These are phyloP conservation scores for Apocheima hispidaria DNA, from an alignment of 2,888 invertebrate genomes.

Conservation along the genomic window DNA sequence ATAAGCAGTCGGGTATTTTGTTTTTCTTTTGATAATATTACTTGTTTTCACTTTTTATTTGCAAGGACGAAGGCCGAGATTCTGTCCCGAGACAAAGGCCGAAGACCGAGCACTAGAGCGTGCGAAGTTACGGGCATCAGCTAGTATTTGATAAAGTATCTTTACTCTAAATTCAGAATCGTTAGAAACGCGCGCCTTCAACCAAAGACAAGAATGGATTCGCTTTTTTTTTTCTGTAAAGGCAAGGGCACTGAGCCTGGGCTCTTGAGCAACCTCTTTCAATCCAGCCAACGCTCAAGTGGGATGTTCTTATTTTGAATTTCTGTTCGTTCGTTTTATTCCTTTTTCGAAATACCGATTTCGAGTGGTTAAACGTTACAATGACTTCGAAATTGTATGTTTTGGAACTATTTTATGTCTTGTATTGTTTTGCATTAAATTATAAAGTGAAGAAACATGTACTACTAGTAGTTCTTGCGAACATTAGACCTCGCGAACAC, in stretches of 20 bases:
- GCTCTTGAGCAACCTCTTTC: conserved; percentile 61
- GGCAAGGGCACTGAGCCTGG: conserved; percentile 49
- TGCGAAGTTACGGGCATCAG: too few species aligned
- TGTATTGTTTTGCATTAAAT: neutral
- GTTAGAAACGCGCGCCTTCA: conserved; percentile 36
- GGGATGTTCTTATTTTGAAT: conserved; percentile 70
- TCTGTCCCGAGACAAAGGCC: too few species aligned
- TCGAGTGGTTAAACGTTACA: conserved; percentile 27
- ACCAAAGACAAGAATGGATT: conserved; percentile 38
- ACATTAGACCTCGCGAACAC: too few species aligned
- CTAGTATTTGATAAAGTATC: too few species aligned
- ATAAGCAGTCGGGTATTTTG: too few species aligned
- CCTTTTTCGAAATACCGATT: conserved; percentile 23
- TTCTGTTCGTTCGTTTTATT: conserved; percentile 53
- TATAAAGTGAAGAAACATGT: too few species aligned
- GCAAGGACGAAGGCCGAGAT: too few species aligned
- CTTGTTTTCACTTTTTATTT: too few species aligned
- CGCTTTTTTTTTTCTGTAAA: conserved; percentile 44
- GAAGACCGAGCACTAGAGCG: too few species aligned
- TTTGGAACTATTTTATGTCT: conserved; percentile 2
- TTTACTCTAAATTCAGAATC: conserved; percentile 16
- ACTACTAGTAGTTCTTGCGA: too few species aligned
- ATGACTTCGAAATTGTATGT: conserved; percentile 9
- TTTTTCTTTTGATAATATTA: too few species aligned
- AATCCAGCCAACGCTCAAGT: conserved; percentile 55